A percentile compares a stretch with the other conserved stretches of the same genome.
Evolutionary conservation across 2,113 vertebrate species (phyloP).

Genomic region (Oenanthe oenanthe): DNA sequence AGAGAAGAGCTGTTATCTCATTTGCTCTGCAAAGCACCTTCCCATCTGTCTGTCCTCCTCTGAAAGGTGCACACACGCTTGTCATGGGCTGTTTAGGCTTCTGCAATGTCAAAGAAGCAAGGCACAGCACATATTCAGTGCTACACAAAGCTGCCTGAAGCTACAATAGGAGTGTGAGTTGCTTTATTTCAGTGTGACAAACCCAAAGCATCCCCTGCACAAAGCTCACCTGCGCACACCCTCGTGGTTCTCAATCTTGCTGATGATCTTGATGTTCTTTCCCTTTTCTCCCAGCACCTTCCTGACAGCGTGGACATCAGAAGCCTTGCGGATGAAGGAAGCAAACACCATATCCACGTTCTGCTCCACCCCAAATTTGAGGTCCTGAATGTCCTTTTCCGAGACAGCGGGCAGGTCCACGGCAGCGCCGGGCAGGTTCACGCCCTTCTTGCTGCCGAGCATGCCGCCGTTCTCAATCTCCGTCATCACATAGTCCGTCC

Average conservation of each 20-base stretch:
- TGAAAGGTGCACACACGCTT: rapidly evolving
- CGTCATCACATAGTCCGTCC: constrained; percentile 82
- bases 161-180: rapidly evolving
- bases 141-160: background rate
- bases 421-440: constrained; percentile 92
- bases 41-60: background rate
- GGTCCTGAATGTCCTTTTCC: constrained; percentile 92
- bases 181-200: background rate
- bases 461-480: constrained; percentile 90
- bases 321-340: constrained; percentile 96
- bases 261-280: constrained; percentile 97
- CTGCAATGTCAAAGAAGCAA: background rate
- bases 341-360: constrained; percentile 97
- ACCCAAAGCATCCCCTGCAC: rapidly evolving
- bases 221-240: constrained; percentile 88
- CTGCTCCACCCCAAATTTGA: constrained; percentile 94
- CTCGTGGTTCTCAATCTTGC: constrained; percentile 98
- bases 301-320: constrained; percentile 91
- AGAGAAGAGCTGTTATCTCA: background rate
- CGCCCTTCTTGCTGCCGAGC: constrained; percentile 96
- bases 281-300: constrained; percentile 93
- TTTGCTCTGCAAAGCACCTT: background rate
- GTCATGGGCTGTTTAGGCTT: rapidly evolving
- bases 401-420: constrained; percentile 94
- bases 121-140: background rate